Evolutionary conservation across 2,113 vertebrate species (phyloP).

Genomic region (Uria aalge): DNA sequence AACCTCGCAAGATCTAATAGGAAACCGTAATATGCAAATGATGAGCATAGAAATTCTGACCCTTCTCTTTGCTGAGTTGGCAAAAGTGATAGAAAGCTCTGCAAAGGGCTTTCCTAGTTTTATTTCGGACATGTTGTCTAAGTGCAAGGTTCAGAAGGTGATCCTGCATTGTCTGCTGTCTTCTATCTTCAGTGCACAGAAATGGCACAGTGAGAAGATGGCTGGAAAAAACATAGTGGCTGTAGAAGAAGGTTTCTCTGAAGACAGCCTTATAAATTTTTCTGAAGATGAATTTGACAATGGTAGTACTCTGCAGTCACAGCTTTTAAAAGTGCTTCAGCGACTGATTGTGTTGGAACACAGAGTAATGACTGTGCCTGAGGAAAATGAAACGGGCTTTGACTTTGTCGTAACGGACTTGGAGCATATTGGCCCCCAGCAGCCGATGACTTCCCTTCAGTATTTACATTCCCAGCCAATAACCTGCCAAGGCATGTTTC

Average conservation of each 20-base stretch:
- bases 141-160: constrained; percentile 98
- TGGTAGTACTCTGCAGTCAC: constrained; percentile 93
- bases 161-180: constrained; percentile 94
- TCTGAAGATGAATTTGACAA: constrained; percentile 95
- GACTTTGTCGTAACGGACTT: constrained; percentile 89
- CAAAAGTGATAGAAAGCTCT: constrained; percentile 92
- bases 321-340: constrained; percentile 91
- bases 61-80: constrained; percentile 91
- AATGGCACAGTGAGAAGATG: constrained; percentile 89
- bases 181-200: constrained; percentile 95
- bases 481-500: constrained; percentile 97
- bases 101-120: constrained; percentile 97
- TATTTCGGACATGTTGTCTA: constrained; percentile 94
- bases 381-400: constrained; percentile 86
- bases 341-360: constrained; percentile 93
- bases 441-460: constrained; percentile 94
- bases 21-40: constrained; percentile 97
- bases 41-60: constrained; percentile 96
- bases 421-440: constrained; percentile 92
- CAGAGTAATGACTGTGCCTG: constrained; percentile 86
- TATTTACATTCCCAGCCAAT: constrained; percentile 96
- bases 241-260: constrained; percentile 94
- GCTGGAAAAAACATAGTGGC: constrained; percentile 83
- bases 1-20: constrained; percentile 88
- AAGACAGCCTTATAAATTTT: constrained; percentile 95